These are phyloP conservation scores for Antedon mediterranea DNA, from an alignment of 53 echinoderm and acorn worm genomes.

Conservation along the genomic window DNA sequence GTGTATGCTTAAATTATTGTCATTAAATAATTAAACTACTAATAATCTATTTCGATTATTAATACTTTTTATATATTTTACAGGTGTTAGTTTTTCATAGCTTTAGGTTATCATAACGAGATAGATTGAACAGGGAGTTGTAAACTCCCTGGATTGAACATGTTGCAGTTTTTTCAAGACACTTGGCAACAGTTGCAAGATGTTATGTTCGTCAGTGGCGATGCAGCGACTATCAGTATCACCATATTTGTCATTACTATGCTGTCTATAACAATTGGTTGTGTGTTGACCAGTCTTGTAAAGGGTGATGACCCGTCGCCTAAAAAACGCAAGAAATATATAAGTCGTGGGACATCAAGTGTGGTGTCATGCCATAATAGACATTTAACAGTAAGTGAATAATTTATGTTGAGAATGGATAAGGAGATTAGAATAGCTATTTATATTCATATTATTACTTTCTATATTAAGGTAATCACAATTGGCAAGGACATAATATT, in stretches of 20 bases:
- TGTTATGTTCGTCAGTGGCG: slow-evolving; percentile 19
- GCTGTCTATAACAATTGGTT: slow-evolving; percentile 5
- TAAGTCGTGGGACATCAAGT: not conserved
- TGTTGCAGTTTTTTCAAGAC: not conserved
- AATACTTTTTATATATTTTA: not conserved
- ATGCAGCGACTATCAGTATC: slow-evolving; percentile 31
- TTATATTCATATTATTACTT: too few species aligned
- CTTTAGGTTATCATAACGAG: too few species aligned
- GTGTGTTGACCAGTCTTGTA: not conserved
- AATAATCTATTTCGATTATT: too few species aligned
- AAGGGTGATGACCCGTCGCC: not conserved
- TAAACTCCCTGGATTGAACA: not conserved
- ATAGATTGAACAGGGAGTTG: too few species aligned
- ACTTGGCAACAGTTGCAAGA: slow-evolving; percentile 9
- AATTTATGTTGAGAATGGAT: too few species aligned
- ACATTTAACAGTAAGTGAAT: not conserved
- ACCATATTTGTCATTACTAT: slow-evolving; percentile 29
- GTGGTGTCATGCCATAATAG: not conserved
- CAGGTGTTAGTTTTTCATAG: not conserved
- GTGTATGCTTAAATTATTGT: too few species aligned
- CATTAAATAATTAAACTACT: too few species aligned
- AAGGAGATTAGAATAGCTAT: too few species aligned
- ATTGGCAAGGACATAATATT: too few species aligned
- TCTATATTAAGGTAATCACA: too few species aligned
- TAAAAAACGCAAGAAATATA: not conserved